Evolutionary conservation across 2,888 invertebrate species (phyloP).

Genomic region (Melinaea menophilus): DNA sequence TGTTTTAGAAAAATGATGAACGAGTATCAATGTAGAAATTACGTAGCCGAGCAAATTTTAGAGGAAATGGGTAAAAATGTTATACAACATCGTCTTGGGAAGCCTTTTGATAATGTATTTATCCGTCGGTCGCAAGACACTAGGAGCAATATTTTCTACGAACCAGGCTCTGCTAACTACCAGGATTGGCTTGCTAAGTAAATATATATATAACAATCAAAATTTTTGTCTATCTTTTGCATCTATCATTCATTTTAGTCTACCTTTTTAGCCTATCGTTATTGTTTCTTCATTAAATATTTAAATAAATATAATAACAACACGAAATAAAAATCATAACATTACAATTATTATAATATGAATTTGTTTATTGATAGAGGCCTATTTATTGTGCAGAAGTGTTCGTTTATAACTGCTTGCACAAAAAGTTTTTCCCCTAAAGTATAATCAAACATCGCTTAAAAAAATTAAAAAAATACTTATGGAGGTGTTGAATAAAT

Average conservation of each 20-base stretch:
- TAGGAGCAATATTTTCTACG: slow-evolving; percentile 72
- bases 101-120: slow-evolving; percentile 43
- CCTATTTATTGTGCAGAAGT: too few species aligned
- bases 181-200: slow-evolving; percentile 87
- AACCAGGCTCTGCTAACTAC: slow-evolving; percentile 84
- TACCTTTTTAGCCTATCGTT: too few species aligned
- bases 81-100: slow-evolving; percentile 58
- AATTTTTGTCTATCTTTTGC: not conserved
- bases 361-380: too few species aligned
- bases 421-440: too few species aligned
- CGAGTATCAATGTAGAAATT: slow-evolving; percentile 86
- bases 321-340: too few species aligned
- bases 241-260: not conserved
- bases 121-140: slow-evolving; percentile 52
- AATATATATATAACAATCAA: slow-evolving; percentile 35
- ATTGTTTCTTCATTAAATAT: too few species aligned
- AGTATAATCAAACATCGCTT: too few species aligned
- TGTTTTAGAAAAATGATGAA: slow-evolving; percentile 83
- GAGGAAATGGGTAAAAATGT: slow-evolving; percentile 76
- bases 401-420: too few species aligned
- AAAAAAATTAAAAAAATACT: too few species aligned
- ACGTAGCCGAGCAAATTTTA: slow-evolving; percentile 84
- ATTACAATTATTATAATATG: too few species aligned
- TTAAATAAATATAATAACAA: too few species aligned
- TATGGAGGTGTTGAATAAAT: too few species aligned